Evolutionary conservation across 2,113 vertebrate genomes (phyloP).

Genomic region (Patagioenas fasciata): DNA sequence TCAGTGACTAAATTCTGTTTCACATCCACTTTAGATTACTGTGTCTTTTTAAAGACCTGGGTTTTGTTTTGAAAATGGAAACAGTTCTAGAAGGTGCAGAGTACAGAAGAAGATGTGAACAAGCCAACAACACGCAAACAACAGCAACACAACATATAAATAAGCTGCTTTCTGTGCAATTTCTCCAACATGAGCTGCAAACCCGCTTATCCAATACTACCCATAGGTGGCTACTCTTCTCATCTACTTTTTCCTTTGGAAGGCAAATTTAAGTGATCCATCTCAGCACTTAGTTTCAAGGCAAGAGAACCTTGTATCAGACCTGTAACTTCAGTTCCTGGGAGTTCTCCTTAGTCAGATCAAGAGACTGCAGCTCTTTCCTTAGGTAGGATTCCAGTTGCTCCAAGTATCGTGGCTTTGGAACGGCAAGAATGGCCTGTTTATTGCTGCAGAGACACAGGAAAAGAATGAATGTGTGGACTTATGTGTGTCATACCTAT

Average conservation of each 20-base stretch:
- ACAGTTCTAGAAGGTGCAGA: background rate
- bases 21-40: background rate
- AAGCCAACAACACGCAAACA: background rate
- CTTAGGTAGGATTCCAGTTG: constrained; percentile 76
- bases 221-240: background rate
- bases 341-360: constrained; percentile 54
- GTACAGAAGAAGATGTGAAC: background rate
- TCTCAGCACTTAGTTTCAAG: background rate
- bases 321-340: constrained; percentile 84
- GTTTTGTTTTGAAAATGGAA: background rate
- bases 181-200: background rate
- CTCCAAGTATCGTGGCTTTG: constrained; percentile 78
- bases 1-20: background rate
- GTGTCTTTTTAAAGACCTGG: background rate
- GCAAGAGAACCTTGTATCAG: background rate
- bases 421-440: background rate
- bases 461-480: background rate
- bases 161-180: background rate
- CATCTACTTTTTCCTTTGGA: background rate
- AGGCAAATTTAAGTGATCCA: background rate
- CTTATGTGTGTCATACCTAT: background rate
- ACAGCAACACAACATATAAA: background rate
- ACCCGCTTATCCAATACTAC: background rate
- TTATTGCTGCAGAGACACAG: constrained; percentile 15
- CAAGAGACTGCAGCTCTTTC: constrained; percentile 76